Conservation (phyloP, 2,888 invertebrate species). For the Chirona hameri region DNA sequence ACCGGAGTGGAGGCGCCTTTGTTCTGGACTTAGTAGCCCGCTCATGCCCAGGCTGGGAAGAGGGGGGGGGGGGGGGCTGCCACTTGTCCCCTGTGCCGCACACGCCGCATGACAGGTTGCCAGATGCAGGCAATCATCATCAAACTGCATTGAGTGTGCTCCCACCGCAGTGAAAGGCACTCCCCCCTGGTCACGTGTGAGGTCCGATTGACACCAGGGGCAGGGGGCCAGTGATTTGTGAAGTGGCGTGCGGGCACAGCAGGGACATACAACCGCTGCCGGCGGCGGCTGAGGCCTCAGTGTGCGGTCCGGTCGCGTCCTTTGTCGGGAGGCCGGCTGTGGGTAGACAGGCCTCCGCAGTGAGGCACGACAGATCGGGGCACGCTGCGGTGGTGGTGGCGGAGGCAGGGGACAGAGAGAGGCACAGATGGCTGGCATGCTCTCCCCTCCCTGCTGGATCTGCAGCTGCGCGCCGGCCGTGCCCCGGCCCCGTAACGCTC, state of each 20-base stretch:
- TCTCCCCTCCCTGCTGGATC: not conserved
- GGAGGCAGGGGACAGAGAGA: no score
- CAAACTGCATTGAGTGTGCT: not conserved
- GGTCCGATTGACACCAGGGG: not conserved
- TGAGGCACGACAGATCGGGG: not conserved
- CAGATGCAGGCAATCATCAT: not conserved
- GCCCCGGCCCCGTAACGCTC: no score
- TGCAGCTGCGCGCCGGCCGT: not conserved
- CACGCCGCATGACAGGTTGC: not conserved
- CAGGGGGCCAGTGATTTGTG: not conserved
- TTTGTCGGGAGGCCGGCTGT: not conserved
- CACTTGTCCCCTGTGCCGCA: not conserved
- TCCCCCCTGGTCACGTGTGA: not conserved
- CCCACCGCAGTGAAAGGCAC: not conserved
- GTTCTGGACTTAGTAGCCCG: not conserved
- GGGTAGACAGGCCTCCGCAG: not conserved
- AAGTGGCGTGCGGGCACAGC: not conserved
- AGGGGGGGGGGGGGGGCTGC: not conserved
- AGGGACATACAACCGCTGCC: not conserved
- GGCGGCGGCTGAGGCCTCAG: not conserved
- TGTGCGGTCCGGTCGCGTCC: not conserved
- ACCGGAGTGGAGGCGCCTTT: not conserved
- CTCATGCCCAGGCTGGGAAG: not conserved
- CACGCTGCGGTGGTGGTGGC: not conserved
- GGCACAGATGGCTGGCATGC: not conserved